phyloP scores from a whole-genome alignment of 2,888 invertebrate species.

The Philhelius pedissequus region DNA sequence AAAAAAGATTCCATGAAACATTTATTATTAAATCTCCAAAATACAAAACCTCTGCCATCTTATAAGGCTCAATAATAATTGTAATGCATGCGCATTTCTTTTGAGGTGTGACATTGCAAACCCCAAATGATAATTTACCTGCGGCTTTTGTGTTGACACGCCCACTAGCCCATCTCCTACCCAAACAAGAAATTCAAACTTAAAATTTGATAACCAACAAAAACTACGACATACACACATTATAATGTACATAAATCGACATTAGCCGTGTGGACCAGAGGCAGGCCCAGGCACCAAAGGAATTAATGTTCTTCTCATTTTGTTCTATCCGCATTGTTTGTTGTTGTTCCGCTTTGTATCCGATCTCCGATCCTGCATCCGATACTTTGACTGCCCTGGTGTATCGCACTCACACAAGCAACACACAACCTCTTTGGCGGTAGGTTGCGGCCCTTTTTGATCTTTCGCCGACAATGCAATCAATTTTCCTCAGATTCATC shows the following conservation, averaged over 20 bases:
- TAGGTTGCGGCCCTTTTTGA: constrained; percentile 62
- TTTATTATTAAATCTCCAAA: neutral
- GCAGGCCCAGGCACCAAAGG: neutral
- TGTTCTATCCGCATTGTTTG: constrained; percentile 64
- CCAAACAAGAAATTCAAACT: constrained; percentile 14
- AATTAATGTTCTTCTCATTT: constrained; percentile 45
- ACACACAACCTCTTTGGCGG: constrained; percentile 53
- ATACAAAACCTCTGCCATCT: neutral
- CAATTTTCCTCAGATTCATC: constrained; percentile 69
- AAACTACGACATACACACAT: neutral
- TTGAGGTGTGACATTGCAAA: constrained; percentile 58
- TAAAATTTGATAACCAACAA: constrained; percentile 21
- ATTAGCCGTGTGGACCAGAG: neutral
- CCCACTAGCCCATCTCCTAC: constrained; percentile 38
- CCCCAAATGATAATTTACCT: constrained; percentile 33
- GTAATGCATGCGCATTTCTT: constrained; percentile 10
- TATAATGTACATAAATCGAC: no score
- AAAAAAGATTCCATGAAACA: neutral
- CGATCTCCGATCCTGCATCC: constrained; percentile 57
- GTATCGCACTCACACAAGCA: constrained; percentile 45
- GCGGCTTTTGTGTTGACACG: constrained; percentile 61
- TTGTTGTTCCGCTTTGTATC: constrained; percentile 67
- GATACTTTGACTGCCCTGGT: constrained; percentile 48
- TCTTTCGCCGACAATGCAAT: constrained; percentile 67
- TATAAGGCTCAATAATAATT: neutral